Conservation (phyloP, 1,140 invertebrate genomes). For the Yoshiicerus persimilis region DNA sequence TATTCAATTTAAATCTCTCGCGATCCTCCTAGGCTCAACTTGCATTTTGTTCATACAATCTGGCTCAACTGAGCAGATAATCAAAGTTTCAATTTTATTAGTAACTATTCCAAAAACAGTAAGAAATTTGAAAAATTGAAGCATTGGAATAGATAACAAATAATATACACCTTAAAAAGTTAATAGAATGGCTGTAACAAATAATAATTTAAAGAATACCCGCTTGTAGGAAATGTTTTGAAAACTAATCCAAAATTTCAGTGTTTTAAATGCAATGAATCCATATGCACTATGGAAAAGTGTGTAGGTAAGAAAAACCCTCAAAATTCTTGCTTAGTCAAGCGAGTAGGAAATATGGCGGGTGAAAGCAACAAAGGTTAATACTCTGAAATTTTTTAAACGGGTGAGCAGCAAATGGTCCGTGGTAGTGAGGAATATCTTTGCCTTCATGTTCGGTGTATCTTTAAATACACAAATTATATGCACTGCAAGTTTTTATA, state of each 20-base stretch:
- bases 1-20: background rate
- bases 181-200: too few species aligned
- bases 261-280: too few species aligned
- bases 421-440: background rate
- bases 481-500: background rate
- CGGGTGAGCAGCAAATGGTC: constrained; percentile 4
- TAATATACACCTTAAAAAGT: too few species aligned
- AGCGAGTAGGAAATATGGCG: background rate
- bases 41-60: background rate
- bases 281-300: too few species aligned
- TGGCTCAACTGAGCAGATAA: background rate
- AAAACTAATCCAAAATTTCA: too few species aligned
- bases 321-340: background rate
- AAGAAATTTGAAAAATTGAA: too few species aligned
- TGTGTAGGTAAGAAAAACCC: background rate
- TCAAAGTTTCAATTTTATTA: too few species aligned
- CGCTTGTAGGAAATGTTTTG: too few species aligned
- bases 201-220: too few species aligned
- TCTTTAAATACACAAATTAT: background rate
- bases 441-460: background rate
- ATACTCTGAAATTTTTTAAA: constrained; percentile 7
- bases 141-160: too few species aligned
- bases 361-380: constrained; percentile 18
- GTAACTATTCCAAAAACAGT: too few species aligned
- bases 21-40: background rate